Evolutionary conservation across 2,113 vertebrate genomes (phyloP).

Genomic region (Xenopus laevis): DNA sequence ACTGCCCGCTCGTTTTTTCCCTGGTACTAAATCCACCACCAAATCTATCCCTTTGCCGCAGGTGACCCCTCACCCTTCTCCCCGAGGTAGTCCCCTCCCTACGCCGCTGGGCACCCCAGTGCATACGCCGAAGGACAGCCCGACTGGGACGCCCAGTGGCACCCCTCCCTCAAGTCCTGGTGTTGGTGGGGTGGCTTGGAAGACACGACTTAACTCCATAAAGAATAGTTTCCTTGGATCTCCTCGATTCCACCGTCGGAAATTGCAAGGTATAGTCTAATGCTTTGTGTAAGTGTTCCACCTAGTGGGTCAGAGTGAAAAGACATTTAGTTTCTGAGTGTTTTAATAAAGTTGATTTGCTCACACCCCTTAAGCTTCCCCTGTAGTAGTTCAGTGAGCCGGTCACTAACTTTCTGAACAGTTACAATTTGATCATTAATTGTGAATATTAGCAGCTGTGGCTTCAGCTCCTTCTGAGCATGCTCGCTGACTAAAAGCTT

Average conservation of each 20-base stretch:
- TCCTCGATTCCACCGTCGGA: conserved; percentile 87
- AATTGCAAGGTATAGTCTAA: conserved; percentile 77
- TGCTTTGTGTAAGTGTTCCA: not conserved
- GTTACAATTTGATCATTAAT: no score
- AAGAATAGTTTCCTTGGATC: conserved; percentile 91
- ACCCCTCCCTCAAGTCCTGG: conserved; percentile 87
- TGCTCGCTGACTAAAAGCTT: no score
- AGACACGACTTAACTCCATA: conserved; percentile 87
- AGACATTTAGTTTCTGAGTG: no score
- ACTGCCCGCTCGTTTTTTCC: conserved; percentile 71
- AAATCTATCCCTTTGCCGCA: conserved; percentile 67
- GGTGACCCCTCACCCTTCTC: conserved; percentile 84
- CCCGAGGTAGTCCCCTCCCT: conserved; percentile 64
- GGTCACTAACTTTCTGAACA: no score
- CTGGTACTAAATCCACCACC: conserved; percentile 68
- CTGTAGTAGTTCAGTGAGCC: no score
- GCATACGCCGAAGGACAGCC: conserved; percentile 74
- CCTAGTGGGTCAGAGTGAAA: conserved; percentile 13
- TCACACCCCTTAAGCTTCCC: no score
- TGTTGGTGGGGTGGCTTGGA: conserved; percentile 83
- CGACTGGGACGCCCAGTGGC: conserved; percentile 69
- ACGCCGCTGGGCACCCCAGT: conserved; percentile 80
- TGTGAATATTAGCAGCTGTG: no score
- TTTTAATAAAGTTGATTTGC: no score
- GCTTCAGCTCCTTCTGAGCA: no score